These are phyloP conservation scores for Calyptommatus sinebrachiatus DNA, from an alignment of 2,113 vertebrate species.

Conservation along the genomic window DNA sequence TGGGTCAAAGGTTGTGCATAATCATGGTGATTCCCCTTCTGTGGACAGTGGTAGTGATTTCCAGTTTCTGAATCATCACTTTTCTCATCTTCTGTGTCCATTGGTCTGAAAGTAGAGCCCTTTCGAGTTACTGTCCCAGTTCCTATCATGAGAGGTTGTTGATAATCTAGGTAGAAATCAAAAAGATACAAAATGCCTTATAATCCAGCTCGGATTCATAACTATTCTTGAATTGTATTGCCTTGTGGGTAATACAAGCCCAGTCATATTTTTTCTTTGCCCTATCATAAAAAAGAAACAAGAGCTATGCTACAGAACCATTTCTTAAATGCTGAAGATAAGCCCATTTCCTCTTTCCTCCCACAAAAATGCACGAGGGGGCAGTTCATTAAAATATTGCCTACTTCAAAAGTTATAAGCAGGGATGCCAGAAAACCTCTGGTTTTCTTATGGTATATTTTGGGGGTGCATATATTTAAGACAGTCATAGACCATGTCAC, in stretches of 20 bases:
- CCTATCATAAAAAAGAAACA: not conserved
- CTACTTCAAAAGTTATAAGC: too few species aligned
- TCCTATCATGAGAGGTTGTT: conserved; percentile 83
- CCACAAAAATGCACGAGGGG: too few species aligned
- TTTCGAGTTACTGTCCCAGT: conserved; percentile 78
- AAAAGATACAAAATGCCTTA: not conserved
- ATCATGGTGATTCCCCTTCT: conserved; percentile 67
- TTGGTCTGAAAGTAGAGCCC: conserved; percentile 86
- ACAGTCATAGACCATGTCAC: too few species aligned
- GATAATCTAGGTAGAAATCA: conserved; percentile 75
- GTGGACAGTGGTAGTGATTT: conserved; percentile 77
- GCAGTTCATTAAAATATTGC: too few species aligned
- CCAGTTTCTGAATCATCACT: conserved; percentile 35
- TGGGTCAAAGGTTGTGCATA: conserved; percentile 81
- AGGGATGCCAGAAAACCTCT: too few species aligned
- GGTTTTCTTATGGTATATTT: too few species aligned
- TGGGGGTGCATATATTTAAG: too few species aligned
- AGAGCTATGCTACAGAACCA: not conserved
- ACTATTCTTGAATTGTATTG: not conserved
- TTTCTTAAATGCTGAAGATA: not conserved
- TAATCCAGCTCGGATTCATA: not conserved
- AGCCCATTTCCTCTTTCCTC: not conserved
- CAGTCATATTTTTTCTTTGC: not conserved
- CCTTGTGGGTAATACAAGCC: not conserved
- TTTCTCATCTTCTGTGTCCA: conserved; percentile 70